Base-by-base conservation (phyloP, 2,113 vertebrate species). In the Ramphastos sulfuratus region DNA sequence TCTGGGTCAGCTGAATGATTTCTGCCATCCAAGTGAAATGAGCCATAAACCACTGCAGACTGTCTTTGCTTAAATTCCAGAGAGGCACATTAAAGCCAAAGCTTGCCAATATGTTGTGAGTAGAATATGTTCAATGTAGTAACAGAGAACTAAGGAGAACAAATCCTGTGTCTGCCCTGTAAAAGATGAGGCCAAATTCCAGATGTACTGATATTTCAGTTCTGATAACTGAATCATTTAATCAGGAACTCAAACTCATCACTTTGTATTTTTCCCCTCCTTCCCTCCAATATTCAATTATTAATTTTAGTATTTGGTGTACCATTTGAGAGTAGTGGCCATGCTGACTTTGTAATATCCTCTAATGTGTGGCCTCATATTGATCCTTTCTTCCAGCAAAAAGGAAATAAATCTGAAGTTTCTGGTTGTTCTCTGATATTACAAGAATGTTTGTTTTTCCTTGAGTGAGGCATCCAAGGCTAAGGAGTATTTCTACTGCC, bases 1-100 rank as follows among this genome's bases (percentile, higher is more conserved):
- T 82, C 61, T 75, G 61, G 73, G 77, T 84, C 84, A 91, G 73
- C n/a, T 90, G 74, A 12, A 52, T 60, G 56, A 71, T 90, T 82
- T 90, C 84, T 93, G 46, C 74, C 61, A 67, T 63, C 70, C 54
- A 27, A 65, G 70, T 87, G 91, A 96, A 94, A 93, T 82, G 74
- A 91, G 73, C 75, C 77, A 86, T 84, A 87, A 90, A 87, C 42
- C 31, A 91, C 31, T 71, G 66, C 59, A 93, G 33, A 61, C 1
- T 60, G 10, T 66, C 37, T 59, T 94, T 89, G 58, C 70, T 72
- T 90, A 75, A 92, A 91, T 64, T 78, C 82, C 84, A 93, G 42
- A 84, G 74, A 11, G 76, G 28, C 15, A 91, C 84, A 69, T 87
- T 44, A 76, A 84, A 90, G 73, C 48, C 33, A 60, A 75, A 84